phyloP scores from a whole-genome alignment of 2,797 vertebrate species.

The Gila robusta region DNA sequence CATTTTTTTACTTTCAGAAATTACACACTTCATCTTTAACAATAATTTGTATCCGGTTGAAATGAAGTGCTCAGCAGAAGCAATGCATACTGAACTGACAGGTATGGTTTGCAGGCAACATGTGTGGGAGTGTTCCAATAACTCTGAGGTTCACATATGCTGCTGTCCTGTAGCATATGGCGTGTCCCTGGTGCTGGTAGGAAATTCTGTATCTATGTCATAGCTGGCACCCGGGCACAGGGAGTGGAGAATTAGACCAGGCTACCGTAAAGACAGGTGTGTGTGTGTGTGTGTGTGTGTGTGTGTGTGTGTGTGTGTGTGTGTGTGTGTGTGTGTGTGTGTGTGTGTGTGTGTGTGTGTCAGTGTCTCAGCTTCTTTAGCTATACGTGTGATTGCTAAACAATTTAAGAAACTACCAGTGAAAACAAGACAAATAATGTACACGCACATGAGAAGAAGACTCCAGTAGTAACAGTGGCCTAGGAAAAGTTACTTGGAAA shows the following conservation, averaged over 20 bases:
- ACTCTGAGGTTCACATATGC: constrained; percentile 52
- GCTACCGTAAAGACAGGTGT: constrained; percentile 22
- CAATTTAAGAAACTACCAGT: background rate
- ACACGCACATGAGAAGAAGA: background rate
- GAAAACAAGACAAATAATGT: background rate
- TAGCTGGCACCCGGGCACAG: constrained; percentile 34
- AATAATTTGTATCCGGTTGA: background rate
- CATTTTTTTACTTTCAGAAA: background rate
- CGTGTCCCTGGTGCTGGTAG: constrained; percentile 57
- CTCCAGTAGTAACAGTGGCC: background rate
- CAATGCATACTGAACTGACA: constrained; percentile 7
- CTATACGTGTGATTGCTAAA: background rate
- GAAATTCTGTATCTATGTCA: constrained; percentile 58
- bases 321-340: too few relatives aligned
- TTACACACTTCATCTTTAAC: background rate
- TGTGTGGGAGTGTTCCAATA: constrained; percentile 25
- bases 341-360: background rate
- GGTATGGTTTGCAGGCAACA: constrained; percentile 27
- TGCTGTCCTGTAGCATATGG: constrained; percentile 59
- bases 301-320: too few relatives aligned
- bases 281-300: background rate
- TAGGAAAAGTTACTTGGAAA: background rate
- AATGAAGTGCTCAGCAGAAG: constrained; percentile 14
- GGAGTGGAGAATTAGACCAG: constrained; percentile 31
- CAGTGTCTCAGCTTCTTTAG: background rate